These are phyloP conservation scores for Poecilia gillii DNA, from an alignment of 2,797 vertebrate species.

Conservation along the genomic window DNA sequence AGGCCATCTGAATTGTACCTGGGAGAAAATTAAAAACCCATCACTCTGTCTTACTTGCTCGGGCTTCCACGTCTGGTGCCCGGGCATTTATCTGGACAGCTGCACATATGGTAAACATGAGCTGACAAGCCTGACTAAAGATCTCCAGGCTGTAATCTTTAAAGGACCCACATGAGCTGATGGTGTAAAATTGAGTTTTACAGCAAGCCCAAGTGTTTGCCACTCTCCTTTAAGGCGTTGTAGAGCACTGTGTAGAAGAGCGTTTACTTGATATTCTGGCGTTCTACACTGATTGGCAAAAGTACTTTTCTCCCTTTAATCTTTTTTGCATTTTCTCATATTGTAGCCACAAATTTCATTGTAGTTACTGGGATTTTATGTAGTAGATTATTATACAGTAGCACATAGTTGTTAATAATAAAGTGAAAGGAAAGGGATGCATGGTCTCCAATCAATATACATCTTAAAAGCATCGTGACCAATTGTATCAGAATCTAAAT, in stretches of 20 bases:
- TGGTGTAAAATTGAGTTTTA: constrained; percentile 72
- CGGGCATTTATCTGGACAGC: constrained; percentile 64
- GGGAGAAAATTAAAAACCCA: constrained; percentile 63
- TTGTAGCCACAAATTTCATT: neutral
- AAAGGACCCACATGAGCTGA: constrained; percentile 67
- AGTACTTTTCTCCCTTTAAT: neutral
- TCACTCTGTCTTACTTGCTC: constrained; percentile 54
- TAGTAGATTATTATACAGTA: neutral
- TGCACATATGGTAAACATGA: constrained; percentile 61
- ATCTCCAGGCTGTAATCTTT: constrained; percentile 68
- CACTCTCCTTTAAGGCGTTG: constrained; percentile 6
- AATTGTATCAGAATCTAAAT: neutral
- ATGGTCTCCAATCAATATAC: neutral
- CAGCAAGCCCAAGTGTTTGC: constrained; percentile 51
- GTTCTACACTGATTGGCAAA: neutral
- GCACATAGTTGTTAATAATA: neutral
- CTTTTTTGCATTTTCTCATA: neutral
- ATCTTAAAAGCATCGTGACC: neutral
- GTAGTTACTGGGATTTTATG: neutral
- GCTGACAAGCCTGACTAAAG: constrained; percentile 76
- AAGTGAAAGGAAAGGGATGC: neutral
- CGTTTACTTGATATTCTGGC: constrained; percentile 13
- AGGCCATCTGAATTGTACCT: constrained; percentile 73
- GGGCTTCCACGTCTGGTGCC: constrained; percentile 38
- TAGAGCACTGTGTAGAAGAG: neutral